A percentile compares a stretch with the other conserved stretches of the same genome.
phyloP scores from a whole-genome alignment of 2,888 invertebrate genomes.

The Hydroisotoma schaefferi region DNA sequence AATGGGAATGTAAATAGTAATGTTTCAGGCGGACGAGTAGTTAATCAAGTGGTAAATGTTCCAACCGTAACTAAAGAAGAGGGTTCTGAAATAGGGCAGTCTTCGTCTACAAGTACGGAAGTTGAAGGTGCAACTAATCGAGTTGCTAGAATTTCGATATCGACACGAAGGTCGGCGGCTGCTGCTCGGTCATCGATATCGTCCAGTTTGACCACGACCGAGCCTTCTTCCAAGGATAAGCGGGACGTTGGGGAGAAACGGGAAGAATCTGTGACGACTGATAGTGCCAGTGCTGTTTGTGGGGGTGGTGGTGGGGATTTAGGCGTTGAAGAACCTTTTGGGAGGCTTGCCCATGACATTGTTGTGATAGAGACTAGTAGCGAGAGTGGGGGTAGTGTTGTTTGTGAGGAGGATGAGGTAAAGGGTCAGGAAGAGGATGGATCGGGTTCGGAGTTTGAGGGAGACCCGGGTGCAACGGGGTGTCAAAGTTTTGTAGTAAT shows the following conservation, averaged over 20 bases:
- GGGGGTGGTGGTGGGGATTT: not conserved
- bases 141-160: not conserved
- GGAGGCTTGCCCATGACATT: not conserved
- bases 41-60: not conserved
- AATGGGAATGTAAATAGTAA: slow-evolving; percentile 10
- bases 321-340: not conserved
- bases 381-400: not conserved
- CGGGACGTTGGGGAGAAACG: too few relatives aligned
- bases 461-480: not conserved
- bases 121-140: not conserved
- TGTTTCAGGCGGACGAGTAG: too few relatives aligned
- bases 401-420: not conserved
- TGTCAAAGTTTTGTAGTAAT: slow-evolving; percentile 60
- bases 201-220: too few relatives aligned
- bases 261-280: too few relatives aligned
- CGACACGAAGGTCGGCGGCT: not conserved
- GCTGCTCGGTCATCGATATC: not conserved
- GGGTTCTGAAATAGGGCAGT: not conserved
- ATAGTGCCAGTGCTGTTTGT: too few relatives aligned
- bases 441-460: slow-evolving; percentile 9
- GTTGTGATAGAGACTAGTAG: not conserved
- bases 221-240: too few relatives aligned
- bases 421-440: slow-evolving; percentile 7
- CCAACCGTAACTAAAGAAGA: not conserved
- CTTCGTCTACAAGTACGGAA: not conserved